These are phyloP conservation scores for Trichogramma pretiosum DNA, from an alignment of 1,140 invertebrate species.

Conservation along the genomic window DNA sequence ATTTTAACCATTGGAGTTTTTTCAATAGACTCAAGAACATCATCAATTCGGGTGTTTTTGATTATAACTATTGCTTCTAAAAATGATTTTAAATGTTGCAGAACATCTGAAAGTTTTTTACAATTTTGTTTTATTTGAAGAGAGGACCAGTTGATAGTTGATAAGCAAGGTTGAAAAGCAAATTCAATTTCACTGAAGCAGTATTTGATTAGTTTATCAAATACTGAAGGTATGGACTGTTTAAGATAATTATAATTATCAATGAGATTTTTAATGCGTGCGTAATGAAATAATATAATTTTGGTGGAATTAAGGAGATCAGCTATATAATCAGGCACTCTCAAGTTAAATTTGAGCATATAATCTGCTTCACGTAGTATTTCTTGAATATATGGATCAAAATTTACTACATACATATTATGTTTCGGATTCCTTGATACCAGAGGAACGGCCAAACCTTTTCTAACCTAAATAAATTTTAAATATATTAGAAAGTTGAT, in stretches of 20 bases:
- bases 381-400: constrained; percentile 60
- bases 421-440: constrained; percentile 50
- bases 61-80: constrained; percentile 65
- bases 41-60: constrained; percentile 66
- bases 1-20: constrained; percentile 58
- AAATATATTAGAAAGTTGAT: neutral
- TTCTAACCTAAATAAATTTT: constrained; percentile 44
- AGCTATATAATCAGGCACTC: constrained; percentile 57
- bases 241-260: constrained; percentile 49
- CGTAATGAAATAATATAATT: constrained; percentile 52
- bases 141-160: constrained; percentile 72
- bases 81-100: constrained; percentile 46
- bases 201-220: constrained; percentile 60
- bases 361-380: constrained; percentile 64
- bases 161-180: constrained; percentile 66
- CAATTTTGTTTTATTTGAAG: constrained; percentile 60
- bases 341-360: constrained; percentile 57
- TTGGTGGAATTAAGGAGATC: constrained; percentile 59
- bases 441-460: constrained; percentile 52
- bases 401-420: constrained; percentile 55
- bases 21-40: constrained; percentile 57
- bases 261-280: constrained; percentile 51
- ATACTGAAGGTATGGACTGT: constrained; percentile 50
- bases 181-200: constrained; percentile 59
- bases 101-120: constrained; percentile 43